A percentile compares a stretch with the other conserved stretches of the same genome.
Evolutionary conservation across 2,797 vertebrate species (phyloP).

Genomic region (Toxotes lorentzi): DNA sequence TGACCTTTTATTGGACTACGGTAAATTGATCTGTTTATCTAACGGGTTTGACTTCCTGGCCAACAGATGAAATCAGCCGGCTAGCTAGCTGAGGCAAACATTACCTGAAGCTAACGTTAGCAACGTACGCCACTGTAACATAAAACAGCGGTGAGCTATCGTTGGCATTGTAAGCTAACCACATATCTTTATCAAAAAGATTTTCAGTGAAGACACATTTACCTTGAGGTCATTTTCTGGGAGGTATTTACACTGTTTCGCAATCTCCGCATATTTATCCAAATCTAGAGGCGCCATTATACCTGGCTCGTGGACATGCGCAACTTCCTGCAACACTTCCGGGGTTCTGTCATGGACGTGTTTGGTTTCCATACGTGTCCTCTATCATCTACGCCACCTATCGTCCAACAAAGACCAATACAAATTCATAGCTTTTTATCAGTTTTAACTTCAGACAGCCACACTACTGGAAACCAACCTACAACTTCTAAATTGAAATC

Average conservation of each 20-base stretch:
- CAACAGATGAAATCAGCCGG: conserved; percentile 23
- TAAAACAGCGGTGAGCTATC: neutral
- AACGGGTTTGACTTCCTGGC: conserved; percentile 19
- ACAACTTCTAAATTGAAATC: too few species aligned
- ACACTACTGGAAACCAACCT: too few species aligned
- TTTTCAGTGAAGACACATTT: conserved; percentile 35
- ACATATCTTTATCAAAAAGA: fast-evolving
- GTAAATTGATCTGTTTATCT: neutral
- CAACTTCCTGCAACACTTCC: conserved; percentile 62
- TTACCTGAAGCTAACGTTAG: conserved; percentile 53
- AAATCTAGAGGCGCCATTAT: conserved; percentile 97
- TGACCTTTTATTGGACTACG: neutral
- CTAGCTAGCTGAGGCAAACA: conserved; percentile 62
- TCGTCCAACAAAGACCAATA: neutral
- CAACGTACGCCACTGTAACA: conserved; percentile 21
- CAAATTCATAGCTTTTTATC: too few species aligned
- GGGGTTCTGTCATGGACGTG: too few species aligned
- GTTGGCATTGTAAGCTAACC: fast-evolving
- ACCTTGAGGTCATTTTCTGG: conserved; percentile 98
- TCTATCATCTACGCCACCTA: conserved; percentile 6
- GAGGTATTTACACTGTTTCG: conserved; percentile 96
- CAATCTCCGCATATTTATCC: conserved; percentile 98
- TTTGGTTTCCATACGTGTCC: too few species aligned
- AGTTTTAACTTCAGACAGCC: too few species aligned
- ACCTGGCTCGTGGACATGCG: conserved; percentile 34